Evolutionary conservation across 2,113 vertebrate species (phyloP).

Genomic region (Hyperoodon ampullatus): DNA sequence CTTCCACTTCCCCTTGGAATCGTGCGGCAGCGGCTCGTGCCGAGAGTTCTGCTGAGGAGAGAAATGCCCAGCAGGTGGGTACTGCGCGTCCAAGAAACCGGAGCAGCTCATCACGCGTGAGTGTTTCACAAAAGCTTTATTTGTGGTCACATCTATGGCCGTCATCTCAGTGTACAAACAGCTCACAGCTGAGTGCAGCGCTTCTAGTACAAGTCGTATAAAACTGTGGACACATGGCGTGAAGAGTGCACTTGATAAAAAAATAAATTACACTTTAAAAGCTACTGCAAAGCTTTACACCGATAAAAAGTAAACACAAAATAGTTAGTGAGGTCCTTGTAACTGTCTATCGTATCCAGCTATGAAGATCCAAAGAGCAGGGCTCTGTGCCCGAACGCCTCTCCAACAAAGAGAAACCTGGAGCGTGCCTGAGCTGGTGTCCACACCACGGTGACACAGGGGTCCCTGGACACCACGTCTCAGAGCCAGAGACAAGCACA

Average conservation of each 20-base stretch:
- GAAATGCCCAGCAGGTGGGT: background rate
- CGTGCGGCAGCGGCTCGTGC: background rate
- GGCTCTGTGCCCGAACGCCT: background rate
- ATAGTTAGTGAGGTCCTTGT: constrained; percentile 78
- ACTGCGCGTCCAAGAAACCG: constrained; percentile 66
- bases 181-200: constrained; percentile 76
- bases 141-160: constrained; percentile 71
- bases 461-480: background rate
- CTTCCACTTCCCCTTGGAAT: too few species aligned
- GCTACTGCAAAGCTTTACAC: constrained; percentile 81
- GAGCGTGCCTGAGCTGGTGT: background rate
- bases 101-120: background rate
- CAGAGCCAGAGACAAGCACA: background rate
- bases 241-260: constrained; percentile 79
- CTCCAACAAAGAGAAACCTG: background rate
- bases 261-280: constrained; percentile 86
- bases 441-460: background rate
- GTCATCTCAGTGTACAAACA: constrained; percentile 78
- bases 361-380: background rate
- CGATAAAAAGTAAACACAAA: constrained; percentile 84
- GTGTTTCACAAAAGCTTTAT: constrained; percentile 59
- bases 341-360: background rate
- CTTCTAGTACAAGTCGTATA: constrained; percentile 70
- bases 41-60: background rate
- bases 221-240: constrained; percentile 64